Evolutionary conservation across 2,797 vertebrate species (phyloP).

Genomic region (Manis crassicaudata): DNA sequence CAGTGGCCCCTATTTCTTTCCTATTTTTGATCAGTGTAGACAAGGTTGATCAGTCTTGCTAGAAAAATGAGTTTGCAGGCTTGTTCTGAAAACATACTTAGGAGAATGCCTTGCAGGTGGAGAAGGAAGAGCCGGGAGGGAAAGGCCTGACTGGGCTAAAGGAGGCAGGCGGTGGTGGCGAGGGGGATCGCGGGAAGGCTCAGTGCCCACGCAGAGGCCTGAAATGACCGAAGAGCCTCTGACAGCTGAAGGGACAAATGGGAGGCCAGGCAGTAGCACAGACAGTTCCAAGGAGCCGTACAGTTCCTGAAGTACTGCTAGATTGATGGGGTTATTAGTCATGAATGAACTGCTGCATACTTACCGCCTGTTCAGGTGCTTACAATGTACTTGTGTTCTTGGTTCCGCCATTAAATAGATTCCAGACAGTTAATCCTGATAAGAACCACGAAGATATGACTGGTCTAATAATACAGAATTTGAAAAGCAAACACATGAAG

Average conservation of each 20-base stretch:
- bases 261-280: background rate
- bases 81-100: background rate
- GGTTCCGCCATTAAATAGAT: background rate
- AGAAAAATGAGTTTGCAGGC: background rate
- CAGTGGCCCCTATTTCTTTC: background rate
- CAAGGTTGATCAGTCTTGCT: background rate
- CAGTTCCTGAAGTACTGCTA: background rate
- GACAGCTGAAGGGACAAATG: background rate
- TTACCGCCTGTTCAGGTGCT: background rate
- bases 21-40: background rate
- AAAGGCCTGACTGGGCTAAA: background rate
- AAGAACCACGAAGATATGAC: background rate
- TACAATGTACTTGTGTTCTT: background rate
- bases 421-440: background rate
- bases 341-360: background rate
- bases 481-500: background rate
- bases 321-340: background rate
- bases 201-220: no score
- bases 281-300: background rate
- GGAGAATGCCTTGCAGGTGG: background rate
- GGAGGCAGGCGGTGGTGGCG: accelerated
- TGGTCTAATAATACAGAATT: background rate
- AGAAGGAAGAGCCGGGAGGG: background rate
- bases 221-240: background rate
- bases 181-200: background rate